Base-by-base conservation (phyloP, 2,888 invertebrate genomes). In the Abscondita cerata region DNA sequence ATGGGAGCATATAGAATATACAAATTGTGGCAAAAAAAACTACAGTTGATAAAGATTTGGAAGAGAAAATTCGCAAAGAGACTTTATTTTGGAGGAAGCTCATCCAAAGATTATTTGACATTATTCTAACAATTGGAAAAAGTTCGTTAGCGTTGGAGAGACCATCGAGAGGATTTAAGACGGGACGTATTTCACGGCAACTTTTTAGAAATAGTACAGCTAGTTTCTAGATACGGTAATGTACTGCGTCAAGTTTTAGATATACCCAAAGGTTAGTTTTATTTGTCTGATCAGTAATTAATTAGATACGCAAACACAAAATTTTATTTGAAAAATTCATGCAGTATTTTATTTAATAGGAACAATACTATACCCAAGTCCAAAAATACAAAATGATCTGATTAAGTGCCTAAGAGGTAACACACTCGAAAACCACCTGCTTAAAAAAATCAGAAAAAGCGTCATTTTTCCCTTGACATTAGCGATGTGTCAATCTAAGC, bases 11-110 rank as follows among this genome's bases (percentile, higher is more conserved):
- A 6, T 5, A 2, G 5, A 36, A 36, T 36, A 36, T 36, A 36
- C 36, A 11, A 36, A 36, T 11, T 36, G 36, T 36, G 36, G 36
- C 36, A 36, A 36, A 36, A 36, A 36, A 36, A 36, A 36, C n/a
- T 11, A 36, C n/a, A 6, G 11, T 36, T 36, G 11, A 36, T 36
- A 36, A 36, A 36, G 36, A 36, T 36, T 36, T 36, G 36, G 3
- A 36, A 36, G 11, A 36, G 36, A 11, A 36, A 36, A 36, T 36
- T 36, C 3, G 36, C 11, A 36, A 25, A 25, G 25, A 25, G 25
- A 6, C 25, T 25, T 25, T 25, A 25, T 25, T 25, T 25, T 25
- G 6, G 25, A 25, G 6, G 25, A 25, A 25, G 25, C 2, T 25
- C 25, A 4, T 25, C 25, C 25, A 6, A 25, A 25, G 25, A 25